Evolutionary conservation across 1,140 invertebrate genomes (phyloP), one percentile per base, ranked within the genome.

Genomic region (Hestina assimilis): DNA sequence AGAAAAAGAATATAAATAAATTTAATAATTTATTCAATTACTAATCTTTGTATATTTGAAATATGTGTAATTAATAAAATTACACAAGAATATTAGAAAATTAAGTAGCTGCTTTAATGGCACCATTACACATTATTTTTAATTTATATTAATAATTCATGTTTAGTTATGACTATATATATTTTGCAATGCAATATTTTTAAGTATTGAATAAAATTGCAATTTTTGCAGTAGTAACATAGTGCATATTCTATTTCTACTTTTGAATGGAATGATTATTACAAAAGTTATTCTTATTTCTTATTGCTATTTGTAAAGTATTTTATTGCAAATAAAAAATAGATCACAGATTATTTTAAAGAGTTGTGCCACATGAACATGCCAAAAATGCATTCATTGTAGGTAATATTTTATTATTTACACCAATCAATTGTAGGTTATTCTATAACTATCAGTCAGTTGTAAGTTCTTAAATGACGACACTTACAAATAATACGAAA

Each of bases 301-400:
- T 55, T 55, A 55, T 38, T 45, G 21, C 42, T 45, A 52, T 43
- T 43, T 58, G 38, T 47, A 48, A 31, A 47, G 35, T 51, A 50
- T 62, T 45, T 35, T 20, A 54, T 42, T 50, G 19, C 7, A 65
- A 69, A 67, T 67, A 66, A 73, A 57, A 61, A 60, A 62, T 64
- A 75, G 56, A 77, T 80, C 75, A 80, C 71, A 80, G 77, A 68
- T 76, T 54, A 46, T 64, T 63, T 63, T 47, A 63, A 60, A 65
- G 29, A 67, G 59, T 78, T 80, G 73, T 78, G 75, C 75, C 72
- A 70, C 68, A 69, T 69, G 57, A 55, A 61, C 46, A 58, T 57
- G 24, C 24, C 40, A 11, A 56, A 54, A 31, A 59, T 60, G 48
- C 59, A 50, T 29, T 43, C 45, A 42, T 29, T 28, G 35, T 26